phyloP scores from a whole-genome alignment of 1,140 invertebrate genomes.

The Caerostris darwini region DNA sequence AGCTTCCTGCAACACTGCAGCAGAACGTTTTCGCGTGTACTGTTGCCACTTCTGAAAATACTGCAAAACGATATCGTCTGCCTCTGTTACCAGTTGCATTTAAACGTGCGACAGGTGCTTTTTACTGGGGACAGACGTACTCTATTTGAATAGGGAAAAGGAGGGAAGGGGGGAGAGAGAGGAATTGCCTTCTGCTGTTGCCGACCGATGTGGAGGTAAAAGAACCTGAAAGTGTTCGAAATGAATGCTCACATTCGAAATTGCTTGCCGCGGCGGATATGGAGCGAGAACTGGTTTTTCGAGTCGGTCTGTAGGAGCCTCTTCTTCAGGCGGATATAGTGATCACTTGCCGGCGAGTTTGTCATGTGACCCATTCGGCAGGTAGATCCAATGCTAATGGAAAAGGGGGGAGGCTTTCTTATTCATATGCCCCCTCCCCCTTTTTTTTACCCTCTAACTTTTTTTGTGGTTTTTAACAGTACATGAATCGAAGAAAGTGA shows the following conservation, averaged over 20 bases:
- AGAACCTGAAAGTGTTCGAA: neutral
- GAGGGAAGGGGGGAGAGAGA: neutral
- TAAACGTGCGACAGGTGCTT: slow-evolving; percentile 14
- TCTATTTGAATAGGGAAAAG: slow-evolving; percentile 6
- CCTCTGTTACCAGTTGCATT: neutral
- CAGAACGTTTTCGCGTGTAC: too few relatives aligned
- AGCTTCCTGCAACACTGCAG: too few relatives aligned
- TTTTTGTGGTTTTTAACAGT: too few relatives aligned
- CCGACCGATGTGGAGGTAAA: neutral
- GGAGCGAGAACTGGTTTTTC: slow-evolving; percentile 41
- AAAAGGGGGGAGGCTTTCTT: neutral
- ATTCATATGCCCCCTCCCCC: neutral
- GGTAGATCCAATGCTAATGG: neutral
- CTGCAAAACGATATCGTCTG: neutral
- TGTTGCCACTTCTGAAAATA: too few relatives aligned
- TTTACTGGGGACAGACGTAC: neutral
- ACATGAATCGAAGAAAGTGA: too few relatives aligned
- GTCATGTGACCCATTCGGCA: neutral
- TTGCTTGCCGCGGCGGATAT: slow-evolving; percentile 1
- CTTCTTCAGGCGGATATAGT: neutral
- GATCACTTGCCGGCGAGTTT: neutral
- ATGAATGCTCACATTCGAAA: neutral
- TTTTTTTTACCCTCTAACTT: neutral
- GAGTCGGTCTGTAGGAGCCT: slow-evolving; percentile 13
- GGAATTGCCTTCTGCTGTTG: neutral